Evolutionary conservation across 2,888 invertebrate genomes (phyloP), one percentile per base, ranked within the genome.

Genomic region (Xanthostigma xanthostigma): DNA sequence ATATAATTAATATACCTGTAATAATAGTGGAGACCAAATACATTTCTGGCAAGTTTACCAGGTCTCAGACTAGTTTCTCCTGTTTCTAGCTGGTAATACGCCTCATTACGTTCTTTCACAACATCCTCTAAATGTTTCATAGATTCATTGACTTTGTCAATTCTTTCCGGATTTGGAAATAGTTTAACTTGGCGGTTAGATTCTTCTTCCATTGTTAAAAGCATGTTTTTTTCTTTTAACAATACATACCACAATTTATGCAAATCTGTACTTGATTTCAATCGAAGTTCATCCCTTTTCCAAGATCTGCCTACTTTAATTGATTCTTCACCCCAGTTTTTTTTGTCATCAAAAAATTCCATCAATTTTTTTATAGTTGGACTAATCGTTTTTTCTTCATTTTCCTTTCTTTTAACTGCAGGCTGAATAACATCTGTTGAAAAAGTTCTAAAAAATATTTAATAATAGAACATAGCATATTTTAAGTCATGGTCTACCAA

Each of bases 221-320:
- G 71, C 96, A 97, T 96, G 65, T 99, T 98, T 48, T 84, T 76
- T 68, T 99, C 98, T 70, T 97, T 99, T 46, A 96, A 68, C 49
- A 98, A 70, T 12, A 88, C 75, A 67, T 74, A 95, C 97, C 98
- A 98, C 50, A 98, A 69, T 70, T 97, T 95, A 64, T 98, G 98
- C 49, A 98, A 74, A 67, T 98, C 98, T 45, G 80, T 73, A 64
- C 95, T 97, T 43, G 92, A 92, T 68, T 97, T 98, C 44, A 96
- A 78, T 59, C 98, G 74, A 14, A 98, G 70, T 66, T 98, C 98
- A 54, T 94, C 94, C 49, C 73, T 65, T 51, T 71, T 81, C 96
- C 96, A 97, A 5, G 87, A 77, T 57, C 95, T 75, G 3, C 96
- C 94, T 46, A 79, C 78, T 69, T 78, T 80, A 8, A 95, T 76